These are phyloP conservation scores for Aethes cnicana DNA, from an alignment of 2,888 invertebrate species.

Conservation along the genomic window DNA sequence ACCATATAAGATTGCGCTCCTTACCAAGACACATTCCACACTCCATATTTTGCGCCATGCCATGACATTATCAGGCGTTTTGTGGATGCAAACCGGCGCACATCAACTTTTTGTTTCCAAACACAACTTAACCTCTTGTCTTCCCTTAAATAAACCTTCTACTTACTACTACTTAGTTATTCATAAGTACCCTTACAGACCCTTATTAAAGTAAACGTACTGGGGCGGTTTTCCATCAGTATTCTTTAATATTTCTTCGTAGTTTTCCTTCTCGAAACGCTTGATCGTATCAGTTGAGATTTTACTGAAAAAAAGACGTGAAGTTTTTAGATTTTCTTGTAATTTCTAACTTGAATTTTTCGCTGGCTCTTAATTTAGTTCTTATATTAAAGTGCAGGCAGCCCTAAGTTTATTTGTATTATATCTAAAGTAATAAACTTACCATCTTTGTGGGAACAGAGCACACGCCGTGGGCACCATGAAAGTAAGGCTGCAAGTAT, in stretches of 20 bases:
- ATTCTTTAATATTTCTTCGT: conserved; percentile 85
- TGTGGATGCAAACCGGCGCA: no score
- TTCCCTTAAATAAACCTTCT: conserved; percentile 15
- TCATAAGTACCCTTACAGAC: no score
- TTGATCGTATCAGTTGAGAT: conserved; percentile 87
- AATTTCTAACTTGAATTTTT: no score
- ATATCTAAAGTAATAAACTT: conserved; percentile 51
- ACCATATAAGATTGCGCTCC: no score
- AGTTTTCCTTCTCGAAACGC: conserved; percentile 88
- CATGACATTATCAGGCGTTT: no score
- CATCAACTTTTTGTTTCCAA: not conserved
- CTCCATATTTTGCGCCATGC: no score
- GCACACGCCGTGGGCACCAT: conserved; percentile 95
- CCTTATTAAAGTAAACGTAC: conserved; percentile 94
- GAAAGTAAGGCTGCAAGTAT: conserved; percentile 87
- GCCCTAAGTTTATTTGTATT: no score
- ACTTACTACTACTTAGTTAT: conserved; percentile 27
- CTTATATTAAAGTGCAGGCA: conserved; percentile 10
- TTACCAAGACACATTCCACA: no score
- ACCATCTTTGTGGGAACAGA: conserved; percentile 93
- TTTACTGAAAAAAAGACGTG: conserved; percentile 83
- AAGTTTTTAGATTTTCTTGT: no score
- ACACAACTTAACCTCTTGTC: not conserved
- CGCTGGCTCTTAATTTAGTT: no score
- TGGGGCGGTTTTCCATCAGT: conserved; percentile 86